A percentile compares a stretch with the other conserved stretches of the same genome.
phyloP scores from a whole-genome alignment of 2,113 vertebrate species.

The Opisthocomus hoazin region DNA sequence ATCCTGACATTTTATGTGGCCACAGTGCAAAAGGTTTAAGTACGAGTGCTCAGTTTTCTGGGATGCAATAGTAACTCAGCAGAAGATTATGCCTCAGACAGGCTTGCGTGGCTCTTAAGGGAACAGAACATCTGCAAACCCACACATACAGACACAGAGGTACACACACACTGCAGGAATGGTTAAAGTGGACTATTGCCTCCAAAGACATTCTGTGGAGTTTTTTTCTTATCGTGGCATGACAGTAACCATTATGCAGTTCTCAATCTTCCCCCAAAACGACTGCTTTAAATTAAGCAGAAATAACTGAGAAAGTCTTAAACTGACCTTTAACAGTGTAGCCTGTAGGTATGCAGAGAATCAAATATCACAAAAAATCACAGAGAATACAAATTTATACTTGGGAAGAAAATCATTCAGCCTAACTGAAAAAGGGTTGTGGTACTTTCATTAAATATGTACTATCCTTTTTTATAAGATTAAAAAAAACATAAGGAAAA shows the following conservation, averaged over 20 bases:
- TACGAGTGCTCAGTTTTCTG: background rate
- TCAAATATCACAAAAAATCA: background rate
- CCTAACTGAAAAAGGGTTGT: background rate
- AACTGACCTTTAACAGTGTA: background rate
- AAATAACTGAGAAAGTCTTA: conserved; percentile 15
- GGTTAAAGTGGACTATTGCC: background rate
- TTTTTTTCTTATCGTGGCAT: background rate
- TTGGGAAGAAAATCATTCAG: background rate
- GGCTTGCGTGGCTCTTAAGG: background rate
- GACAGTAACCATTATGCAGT: background rate
- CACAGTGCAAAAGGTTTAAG: background rate
- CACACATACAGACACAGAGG: background rate
- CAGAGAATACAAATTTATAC: background rate
- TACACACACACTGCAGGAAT: background rate
- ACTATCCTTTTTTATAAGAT: background rate
- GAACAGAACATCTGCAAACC: background rate
- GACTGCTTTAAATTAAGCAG: background rate
- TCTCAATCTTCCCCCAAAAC: background rate
- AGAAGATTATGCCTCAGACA: background rate
- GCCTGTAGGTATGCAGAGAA: background rate
- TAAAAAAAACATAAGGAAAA: background rate
- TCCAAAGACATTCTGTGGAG: background rate
- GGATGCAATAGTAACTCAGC: background rate
- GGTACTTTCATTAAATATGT: background rate
- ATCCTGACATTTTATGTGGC: background rate